A percentile compares a stretch with the other conserved stretches of the same genome.
Evolutionary conservation across 2,797 vertebrate species (phyloP).

Genomic region (Tenualosa ilisha): DNA sequence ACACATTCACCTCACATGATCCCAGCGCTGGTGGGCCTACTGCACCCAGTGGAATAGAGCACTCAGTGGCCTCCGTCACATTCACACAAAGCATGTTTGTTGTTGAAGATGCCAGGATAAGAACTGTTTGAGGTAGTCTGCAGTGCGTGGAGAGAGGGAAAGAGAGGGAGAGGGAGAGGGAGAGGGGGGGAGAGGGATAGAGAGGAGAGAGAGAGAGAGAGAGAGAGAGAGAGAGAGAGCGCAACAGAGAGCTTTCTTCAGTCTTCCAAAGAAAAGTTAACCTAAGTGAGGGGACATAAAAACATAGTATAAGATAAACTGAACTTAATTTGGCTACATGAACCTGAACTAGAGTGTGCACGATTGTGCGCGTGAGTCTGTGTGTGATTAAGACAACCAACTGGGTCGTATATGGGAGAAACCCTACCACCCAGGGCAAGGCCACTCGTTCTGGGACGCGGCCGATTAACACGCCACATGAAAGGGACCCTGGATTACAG

Average conservation of each 20-base stretch:
- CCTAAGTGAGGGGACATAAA: no score
- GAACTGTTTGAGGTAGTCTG: neutral
- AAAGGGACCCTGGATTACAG: slow-evolving; percentile 3
- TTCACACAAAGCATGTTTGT: slow-evolving; percentile 17
- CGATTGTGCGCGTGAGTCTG: no score
- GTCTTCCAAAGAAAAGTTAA: no score
- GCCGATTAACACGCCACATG: neutral
- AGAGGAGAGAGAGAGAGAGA: neutral
- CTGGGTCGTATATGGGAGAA: neutral
- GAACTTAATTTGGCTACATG: no score
- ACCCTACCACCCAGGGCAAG: neutral
- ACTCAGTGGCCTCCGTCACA: neutral
- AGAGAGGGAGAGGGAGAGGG: neutral
- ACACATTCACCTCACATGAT: slow-evolving; percentile 10
- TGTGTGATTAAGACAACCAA: no score
- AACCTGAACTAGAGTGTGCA: no score
- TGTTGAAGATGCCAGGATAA: slow-evolving; percentile 17
- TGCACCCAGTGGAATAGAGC: neutral
- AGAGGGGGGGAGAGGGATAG: neutral
- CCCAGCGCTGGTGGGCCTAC: neutral
- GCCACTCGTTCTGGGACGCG: neutral
- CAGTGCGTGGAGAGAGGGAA: neutral
- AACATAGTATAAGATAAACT: no score
- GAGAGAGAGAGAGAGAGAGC: neutral
- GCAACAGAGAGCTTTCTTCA: neutral